A percentile compares a stretch with the other conserved stretches of the same genome.
Evolutionary conservation across 2,888 invertebrate species (phyloP).

Genomic region (Oegoconia quadripuncta): DNA sequence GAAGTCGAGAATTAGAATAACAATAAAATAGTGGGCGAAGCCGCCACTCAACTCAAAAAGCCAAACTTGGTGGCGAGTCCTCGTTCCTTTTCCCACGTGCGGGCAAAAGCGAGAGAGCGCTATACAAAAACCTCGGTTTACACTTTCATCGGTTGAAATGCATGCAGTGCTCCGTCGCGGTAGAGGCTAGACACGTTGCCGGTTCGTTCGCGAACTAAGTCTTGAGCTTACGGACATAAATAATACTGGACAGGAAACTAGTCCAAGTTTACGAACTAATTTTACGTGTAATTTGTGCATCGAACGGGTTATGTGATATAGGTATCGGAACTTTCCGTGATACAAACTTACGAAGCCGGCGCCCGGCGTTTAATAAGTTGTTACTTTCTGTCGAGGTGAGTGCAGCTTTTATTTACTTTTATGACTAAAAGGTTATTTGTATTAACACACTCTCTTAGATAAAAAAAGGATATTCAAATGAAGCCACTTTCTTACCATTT

Average conservation of each 20-base stretch:
- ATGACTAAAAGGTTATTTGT: too few species aligned
- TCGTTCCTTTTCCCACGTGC: slow-evolving; percentile 47
- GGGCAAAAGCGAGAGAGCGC: slow-evolving; percentile 57
- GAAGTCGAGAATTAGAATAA: slow-evolving; percentile 53
- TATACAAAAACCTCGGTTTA: slow-evolving; percentile 77
- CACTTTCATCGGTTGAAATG: slow-evolving; percentile 77
- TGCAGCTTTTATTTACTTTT: slow-evolving; percentile 8
- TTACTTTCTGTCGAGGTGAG: slow-evolving; percentile 5
- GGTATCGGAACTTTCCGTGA: neutral
- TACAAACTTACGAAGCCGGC: too few species aligned
- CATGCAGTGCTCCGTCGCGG: slow-evolving; percentile 69
- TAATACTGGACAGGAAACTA: slow-evolving; percentile 34
- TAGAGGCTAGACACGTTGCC: slow-evolving; percentile 49
- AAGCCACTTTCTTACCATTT: too few species aligned
- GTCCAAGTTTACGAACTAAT: neutral
- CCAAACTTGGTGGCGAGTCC: slow-evolving; percentile 45
- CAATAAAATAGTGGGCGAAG: slow-evolving; percentile 69
- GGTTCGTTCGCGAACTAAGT: slow-evolving; percentile 52
- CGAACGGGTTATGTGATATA: neutral
- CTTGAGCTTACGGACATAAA: slow-evolving; percentile 54
- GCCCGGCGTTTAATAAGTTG: neutral
- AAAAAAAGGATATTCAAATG: too few species aligned
- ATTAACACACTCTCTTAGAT: too few species aligned
- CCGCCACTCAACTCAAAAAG: slow-evolving; percentile 55
- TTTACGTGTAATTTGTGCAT: neutral